Evolutionary conservation across 2,888 invertebrate species (phyloP).

Genomic region (Adelphocoris suturalis): DNA sequence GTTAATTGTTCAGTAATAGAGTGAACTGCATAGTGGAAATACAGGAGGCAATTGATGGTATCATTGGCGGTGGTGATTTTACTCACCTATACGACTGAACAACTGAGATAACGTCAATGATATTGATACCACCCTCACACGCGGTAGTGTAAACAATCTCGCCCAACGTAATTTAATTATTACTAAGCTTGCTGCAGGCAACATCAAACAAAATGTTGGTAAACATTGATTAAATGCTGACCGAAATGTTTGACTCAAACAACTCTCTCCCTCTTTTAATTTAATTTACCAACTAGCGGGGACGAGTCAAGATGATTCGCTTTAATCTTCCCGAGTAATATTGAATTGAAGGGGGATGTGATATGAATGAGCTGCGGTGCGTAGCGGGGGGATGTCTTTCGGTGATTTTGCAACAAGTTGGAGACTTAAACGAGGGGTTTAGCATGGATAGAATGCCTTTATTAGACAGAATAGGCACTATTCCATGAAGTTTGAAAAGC

Average conservation of each 20-base stretch:
- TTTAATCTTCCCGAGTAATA: constrained; percentile 66
- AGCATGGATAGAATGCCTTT: not conserved
- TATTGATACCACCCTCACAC: constrained; percentile 34
- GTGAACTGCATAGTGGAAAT: too few species aligned
- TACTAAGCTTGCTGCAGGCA: constrained; percentile 48
- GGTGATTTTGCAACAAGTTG: constrained; percentile 35
- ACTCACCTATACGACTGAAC: not conserved
- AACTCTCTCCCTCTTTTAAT: constrained; percentile 59
- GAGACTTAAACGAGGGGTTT: constrained; percentile 44
- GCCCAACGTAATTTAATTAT: constrained; percentile 63
- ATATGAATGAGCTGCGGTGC: constrained; percentile 1
- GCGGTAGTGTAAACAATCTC: constrained; percentile 64
- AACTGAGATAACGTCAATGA: constrained; percentile 39
- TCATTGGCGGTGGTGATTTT: not conserved
- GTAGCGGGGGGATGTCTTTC: not conserved
- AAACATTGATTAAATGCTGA: constrained; percentile 67
- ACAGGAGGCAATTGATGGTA: not conserved
- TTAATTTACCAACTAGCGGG: constrained; percentile 54
- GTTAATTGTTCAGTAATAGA: too few species aligned
- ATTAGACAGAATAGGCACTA: too few species aligned
- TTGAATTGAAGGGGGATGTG: constrained; percentile 51
- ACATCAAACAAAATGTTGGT: constrained; percentile 70
- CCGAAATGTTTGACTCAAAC: constrained; percentile 63
- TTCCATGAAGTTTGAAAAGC: too few species aligned
- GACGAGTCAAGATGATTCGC: constrained; percentile 63